Evolutionary conservation across 2,888 invertebrate genomes (phyloP).

Genomic region (Smittia aterrima): DNA sequence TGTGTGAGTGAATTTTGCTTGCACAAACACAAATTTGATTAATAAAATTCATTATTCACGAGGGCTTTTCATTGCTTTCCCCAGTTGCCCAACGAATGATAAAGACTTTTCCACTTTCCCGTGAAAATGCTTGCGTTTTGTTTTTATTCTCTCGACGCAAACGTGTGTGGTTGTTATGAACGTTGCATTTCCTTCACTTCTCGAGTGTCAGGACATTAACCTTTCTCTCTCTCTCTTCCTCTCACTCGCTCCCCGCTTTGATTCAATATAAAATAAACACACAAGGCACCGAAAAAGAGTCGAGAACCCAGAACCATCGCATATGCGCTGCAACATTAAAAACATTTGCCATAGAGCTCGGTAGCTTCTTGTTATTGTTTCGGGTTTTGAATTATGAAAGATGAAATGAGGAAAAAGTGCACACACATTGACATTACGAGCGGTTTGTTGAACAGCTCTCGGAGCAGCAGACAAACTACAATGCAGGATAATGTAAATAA

Average conservation of each 20-base stretch:
- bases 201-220: constrained; percentile 13
- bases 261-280: constrained; percentile 16
- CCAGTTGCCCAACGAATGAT: background rate
- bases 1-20: background rate
- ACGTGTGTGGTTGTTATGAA: constrained; percentile 1
- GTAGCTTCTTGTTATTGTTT: background rate
- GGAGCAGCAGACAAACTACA: background rate
- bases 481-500: background rate
- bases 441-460: background rate
- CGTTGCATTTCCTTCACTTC: background rate
- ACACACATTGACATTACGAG: background rate
- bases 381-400: background rate
- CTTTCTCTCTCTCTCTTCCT: background rate
- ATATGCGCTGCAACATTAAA: constrained; percentile 5
- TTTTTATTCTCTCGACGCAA: background rate
- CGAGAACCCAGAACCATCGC: background rate
- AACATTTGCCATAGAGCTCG: constrained; percentile 5
- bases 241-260: background rate
- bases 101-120: too few relatives aligned
- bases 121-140: background rate
- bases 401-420: background rate
- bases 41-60: constrained; percentile 25
- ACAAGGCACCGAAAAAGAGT: background rate
- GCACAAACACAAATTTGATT: constrained; percentile 7
- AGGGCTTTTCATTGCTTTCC: background rate